A percentile compares a stretch with the other conserved stretches of the same genome.
Conservation (phyloP, 1,140 invertebrate genomes). For the Apis cerana region DNA sequence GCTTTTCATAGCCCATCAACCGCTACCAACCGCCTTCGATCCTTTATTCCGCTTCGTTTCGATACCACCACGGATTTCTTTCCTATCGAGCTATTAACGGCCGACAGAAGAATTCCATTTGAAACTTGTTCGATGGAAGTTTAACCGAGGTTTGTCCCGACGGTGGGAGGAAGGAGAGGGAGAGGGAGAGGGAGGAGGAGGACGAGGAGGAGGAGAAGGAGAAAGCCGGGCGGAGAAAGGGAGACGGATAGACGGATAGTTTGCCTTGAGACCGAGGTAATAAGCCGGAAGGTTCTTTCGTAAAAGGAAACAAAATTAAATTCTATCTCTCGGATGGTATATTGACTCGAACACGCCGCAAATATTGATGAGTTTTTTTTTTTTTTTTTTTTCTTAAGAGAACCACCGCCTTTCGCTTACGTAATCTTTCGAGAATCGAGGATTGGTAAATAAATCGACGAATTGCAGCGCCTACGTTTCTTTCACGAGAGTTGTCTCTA, state of each 20-base stretch:
- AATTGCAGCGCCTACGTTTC: conserved; percentile 18
- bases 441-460: conserved; percentile 33
- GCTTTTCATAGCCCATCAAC: neutral
- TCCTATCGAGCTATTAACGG: conserved; percentile 32
- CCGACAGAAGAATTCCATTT: conserved; percentile 37
- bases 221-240: neutral
- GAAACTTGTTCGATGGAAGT: conserved; percentile 47
- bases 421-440: neutral
- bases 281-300: conserved; percentile 37
- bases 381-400: neutral
- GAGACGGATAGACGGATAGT: neutral
- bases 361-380: conserved; percentile 42
- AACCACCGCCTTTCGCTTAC: conserved; percentile 5
- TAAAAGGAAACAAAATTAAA: conserved; percentile 52
- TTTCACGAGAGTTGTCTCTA: neutral
- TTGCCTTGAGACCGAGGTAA: conserved; percentile 39
- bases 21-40: neutral
- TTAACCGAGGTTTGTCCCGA: conserved; percentile 13
- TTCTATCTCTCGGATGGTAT: conserved; percentile 42
- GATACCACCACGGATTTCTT: conserved; percentile 3
- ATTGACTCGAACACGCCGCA: conserved; percentile 26
- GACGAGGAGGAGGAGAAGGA: neutral
- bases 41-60: neutral
- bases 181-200: neutral
- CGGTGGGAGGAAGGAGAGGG: neutral